phyloP scores from a whole-genome alignment of 2,113 vertebrate species.

The Chunga burmeisteri region DNA sequence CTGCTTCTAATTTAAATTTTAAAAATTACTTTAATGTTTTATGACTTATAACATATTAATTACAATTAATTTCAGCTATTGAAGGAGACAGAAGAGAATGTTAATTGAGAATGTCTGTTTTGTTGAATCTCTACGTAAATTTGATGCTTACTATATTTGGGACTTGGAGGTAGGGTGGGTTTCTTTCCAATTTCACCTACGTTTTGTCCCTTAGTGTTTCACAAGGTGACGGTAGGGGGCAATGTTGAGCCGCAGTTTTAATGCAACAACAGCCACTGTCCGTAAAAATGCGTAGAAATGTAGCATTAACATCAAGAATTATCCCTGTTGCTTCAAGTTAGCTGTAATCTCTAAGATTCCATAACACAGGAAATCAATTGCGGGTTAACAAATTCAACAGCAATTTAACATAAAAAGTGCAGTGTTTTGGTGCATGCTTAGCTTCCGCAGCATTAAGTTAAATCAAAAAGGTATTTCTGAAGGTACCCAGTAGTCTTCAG shows the following conservation, averaged over 20 bases:
- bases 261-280: not conserved
- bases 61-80: conserved; percentile 65
- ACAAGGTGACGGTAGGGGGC: conserved; percentile 82
- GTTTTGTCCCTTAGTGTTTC: not conserved
- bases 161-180: not conserved
- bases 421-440: conserved; percentile 64
- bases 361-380: conserved; percentile 79
- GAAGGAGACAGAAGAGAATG: conserved; percentile 55
- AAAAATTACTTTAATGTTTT: conserved; percentile 60
- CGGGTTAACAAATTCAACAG: conserved; percentile 81
- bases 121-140: not conserved
- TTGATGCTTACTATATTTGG: not conserved
- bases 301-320: conserved; percentile 73
- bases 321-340: conserved; percentile 78
- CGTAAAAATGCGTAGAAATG: conserved; percentile 63
- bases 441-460: conserved; percentile 65
- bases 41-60: conserved; percentile 69
- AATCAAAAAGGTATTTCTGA: conserved; percentile 50
- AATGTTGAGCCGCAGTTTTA: conserved; percentile 84
- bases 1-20: conserved; percentile 75
- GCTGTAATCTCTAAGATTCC: conserved; percentile 77
- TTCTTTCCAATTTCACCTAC: not conserved
- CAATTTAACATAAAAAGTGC: conserved; percentile 77
- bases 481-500: not conserved
- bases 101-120: conserved; percentile 41